phyloP scores from a whole-genome alignment of 2,113 vertebrate genomes.

The Paracyprichromis sp. region DNA sequence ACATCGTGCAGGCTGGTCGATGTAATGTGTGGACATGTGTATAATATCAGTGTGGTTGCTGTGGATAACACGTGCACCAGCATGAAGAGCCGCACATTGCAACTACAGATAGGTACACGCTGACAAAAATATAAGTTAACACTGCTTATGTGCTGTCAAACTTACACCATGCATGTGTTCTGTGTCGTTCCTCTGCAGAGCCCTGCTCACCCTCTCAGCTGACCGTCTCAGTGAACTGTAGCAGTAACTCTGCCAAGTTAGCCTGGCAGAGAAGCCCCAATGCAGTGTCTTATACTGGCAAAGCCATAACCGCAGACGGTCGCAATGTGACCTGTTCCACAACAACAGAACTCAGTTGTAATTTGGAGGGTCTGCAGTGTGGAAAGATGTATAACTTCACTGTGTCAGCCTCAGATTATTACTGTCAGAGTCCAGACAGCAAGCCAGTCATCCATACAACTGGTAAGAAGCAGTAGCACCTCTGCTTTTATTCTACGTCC shows the following conservation, averaged over 20 bases:
- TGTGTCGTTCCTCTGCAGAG: conserved; percentile 29
- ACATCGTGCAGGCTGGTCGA: conserved; percentile 46
- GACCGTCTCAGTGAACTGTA: conserved; percentile 41
- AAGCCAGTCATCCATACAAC: conserved; percentile 25
- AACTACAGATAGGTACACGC: conserved; percentile 51
- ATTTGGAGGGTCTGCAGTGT: conserved; percentile 52
- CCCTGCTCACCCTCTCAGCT: conserved; percentile 66
- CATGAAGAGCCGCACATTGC: conserved; percentile 6
- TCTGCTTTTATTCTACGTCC: neutral
- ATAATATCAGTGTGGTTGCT: conserved; percentile 54
- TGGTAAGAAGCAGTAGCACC: conserved; percentile 45
- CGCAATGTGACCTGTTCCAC: conserved; percentile 41
- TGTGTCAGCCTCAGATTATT: conserved; percentile 52
- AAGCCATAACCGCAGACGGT: conserved; percentile 39
- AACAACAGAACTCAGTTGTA: conserved; percentile 18
- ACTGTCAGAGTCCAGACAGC: conserved; percentile 56
- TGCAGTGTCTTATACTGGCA: conserved; percentile 54
- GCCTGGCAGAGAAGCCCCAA: conserved; percentile 60
- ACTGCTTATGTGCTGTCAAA: neutral
- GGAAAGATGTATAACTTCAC: conserved; percentile 60
- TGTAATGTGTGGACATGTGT: conserved; percentile 59
- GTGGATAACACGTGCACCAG: conserved; percentile 51
- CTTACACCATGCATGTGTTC: neutral
- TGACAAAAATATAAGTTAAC: neutral
- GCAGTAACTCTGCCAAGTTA: conserved; percentile 42